These are phyloP conservation scores for Notodonta dromedarius DNA, from an alignment of 2,888 invertebrate species.

Conservation along the genomic window DNA sequence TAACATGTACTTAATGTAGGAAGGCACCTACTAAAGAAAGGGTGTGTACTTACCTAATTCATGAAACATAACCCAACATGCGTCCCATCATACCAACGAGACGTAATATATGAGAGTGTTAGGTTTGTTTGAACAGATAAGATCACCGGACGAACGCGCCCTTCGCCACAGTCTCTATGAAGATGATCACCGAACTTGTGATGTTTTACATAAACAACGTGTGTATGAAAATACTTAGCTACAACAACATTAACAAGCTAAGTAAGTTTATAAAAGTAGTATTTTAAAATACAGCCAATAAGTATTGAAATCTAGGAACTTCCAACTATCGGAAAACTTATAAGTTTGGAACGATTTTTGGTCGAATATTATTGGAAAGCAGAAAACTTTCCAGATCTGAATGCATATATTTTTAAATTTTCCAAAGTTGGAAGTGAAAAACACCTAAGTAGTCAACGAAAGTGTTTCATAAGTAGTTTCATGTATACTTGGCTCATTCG, in stretches of 20 bases:
- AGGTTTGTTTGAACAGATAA: slow-evolving; percentile 62
- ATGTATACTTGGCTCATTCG: too few relatives aligned
- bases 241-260: too few relatives aligned
- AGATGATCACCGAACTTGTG: neutral
- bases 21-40: too few relatives aligned
- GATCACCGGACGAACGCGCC: slow-evolving; percentile 44
- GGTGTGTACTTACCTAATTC: too few relatives aligned
- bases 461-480: neutral
- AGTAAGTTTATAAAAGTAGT: too few relatives aligned
- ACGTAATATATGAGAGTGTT: slow-evolving; percentile 13
- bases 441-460: neutral
- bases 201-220: neutral
- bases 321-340: neutral
- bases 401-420: neutral
- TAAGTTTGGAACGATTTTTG: neutral
- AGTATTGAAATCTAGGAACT: neutral
- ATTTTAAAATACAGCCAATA: too few relatives aligned
- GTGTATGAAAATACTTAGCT: neutral
- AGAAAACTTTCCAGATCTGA: neutral
- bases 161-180: neutral
- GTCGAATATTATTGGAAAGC: neutral
- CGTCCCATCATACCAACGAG: too few relatives aligned
- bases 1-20: too few relatives aligned
- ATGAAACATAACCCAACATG: too few relatives aligned
- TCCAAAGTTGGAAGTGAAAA: too few relatives aligned